Percentiles rank a stretch among this genome's conserved stretches.
Evolutionary conservation across 2,888 invertebrate species (phyloP).

Genomic region (Ecliptopera silaceata): DNA sequence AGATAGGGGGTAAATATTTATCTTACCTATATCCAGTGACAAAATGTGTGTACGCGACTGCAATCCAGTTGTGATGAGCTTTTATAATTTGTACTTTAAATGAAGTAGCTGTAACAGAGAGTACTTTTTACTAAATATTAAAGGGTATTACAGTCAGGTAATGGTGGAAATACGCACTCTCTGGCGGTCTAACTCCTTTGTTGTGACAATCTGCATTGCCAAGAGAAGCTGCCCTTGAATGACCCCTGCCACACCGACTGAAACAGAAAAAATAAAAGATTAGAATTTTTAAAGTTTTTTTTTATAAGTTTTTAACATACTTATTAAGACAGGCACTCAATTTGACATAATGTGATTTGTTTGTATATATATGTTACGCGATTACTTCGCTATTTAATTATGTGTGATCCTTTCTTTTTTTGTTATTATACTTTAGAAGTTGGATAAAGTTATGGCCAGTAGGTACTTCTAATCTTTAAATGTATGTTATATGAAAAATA

Average conservation of each 20-base stretch:
- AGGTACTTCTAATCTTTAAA: no score
- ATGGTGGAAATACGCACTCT: slow-evolving; percentile 56
- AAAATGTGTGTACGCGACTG: slow-evolving; percentile 97
- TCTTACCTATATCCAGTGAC: slow-evolving; percentile 94
- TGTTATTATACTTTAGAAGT: no score
- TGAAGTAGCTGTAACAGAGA: slow-evolving; percentile 76
- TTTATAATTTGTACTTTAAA: slow-evolving; percentile 96
- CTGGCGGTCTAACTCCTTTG: slow-evolving; percentile 71
- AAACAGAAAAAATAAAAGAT: no score
- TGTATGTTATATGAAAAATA: no score
- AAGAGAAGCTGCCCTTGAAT: slow-evolving; percentile 92
- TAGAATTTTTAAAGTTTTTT: no score
- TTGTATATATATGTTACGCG: no score
- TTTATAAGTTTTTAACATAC: no score
- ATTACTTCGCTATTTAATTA: no score
- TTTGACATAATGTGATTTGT: no score
- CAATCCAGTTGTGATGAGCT: slow-evolving; percentile 99
- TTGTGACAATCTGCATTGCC: slow-evolving; percentile 80
- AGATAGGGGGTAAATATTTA: neutral
- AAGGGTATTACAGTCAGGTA: neutral
- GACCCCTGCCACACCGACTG: slow-evolving; percentile 82
- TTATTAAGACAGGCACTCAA: no score
- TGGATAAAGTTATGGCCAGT: no score
- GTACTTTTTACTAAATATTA: slow-evolving; percentile 30
- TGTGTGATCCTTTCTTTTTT: no score